Evolutionary conservation across 2,797 vertebrate genomes (phyloP).

Genomic region (Odontamblyopus rebecca): DNA sequence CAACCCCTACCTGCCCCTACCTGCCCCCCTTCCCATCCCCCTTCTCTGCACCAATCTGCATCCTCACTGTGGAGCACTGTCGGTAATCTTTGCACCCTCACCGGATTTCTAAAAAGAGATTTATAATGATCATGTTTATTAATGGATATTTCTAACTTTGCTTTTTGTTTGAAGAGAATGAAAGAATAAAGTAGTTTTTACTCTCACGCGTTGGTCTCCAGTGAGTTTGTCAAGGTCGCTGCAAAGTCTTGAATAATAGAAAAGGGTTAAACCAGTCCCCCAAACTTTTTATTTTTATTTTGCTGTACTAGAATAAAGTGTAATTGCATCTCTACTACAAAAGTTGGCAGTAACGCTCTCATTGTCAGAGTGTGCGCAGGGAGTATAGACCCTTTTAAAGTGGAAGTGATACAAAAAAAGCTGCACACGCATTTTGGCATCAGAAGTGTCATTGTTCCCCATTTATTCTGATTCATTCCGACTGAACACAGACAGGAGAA

Average conservation of each 20-base stretch:
- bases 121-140: slow-evolving; percentile 76
- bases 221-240: slow-evolving; percentile 3
- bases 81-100: slow-evolving; percentile 74
- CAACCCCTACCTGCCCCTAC: slow-evolving; percentile 8
- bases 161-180: slow-evolving; percentile 76
- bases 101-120: slow-evolving; percentile 71
- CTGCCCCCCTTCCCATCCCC: no score
- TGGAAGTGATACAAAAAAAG: no score
- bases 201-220: slow-evolving; percentile 41
- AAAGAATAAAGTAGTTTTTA: slow-evolving; percentile 83
- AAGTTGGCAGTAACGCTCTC: no score
- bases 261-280: not conserved
- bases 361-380: no score
- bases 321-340: no score
- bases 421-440: no score
- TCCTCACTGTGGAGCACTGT: slow-evolving; percentile 66
- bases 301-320: no score
- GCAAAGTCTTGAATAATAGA: not conserved
- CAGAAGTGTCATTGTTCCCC: no score
- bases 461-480: no score
- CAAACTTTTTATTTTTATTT: no score
- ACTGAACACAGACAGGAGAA: no score
- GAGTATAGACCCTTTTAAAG: no score
- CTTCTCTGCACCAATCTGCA: slow-evolving; percentile 57
- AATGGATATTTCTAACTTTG: slow-evolving; percentile 75